A percentile compares a stretch with the other conserved stretches of the same genome.
phyloP scores from a whole-genome alignment of 2,113 vertebrate species.

The Monarcha castaneiventris region DNA sequence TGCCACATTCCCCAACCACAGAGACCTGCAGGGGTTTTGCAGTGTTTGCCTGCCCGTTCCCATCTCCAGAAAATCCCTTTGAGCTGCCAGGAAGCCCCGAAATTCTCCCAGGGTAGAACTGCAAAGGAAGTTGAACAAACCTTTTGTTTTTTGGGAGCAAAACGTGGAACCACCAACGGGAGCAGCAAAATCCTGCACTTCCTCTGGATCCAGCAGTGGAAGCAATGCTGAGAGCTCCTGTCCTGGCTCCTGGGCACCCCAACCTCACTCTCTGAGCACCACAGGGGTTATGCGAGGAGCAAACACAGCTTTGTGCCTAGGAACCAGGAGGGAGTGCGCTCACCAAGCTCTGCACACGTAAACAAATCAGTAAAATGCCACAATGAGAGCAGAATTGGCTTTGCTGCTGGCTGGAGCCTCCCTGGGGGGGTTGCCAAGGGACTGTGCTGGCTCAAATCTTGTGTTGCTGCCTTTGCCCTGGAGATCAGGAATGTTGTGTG shows the following conservation, averaged over 20 bases:
- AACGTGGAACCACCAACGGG: rapidly evolving
- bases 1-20: background rate
- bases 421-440: background rate
- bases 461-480: background rate
- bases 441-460: background rate
- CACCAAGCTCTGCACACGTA: background rate
- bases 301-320: background rate
- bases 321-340: background rate
- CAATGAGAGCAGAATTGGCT: background rate
- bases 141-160: background rate
- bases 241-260: background rate
- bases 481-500: background rate
- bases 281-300: background rate
- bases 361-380: background rate
- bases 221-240: background rate
- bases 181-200: background rate
- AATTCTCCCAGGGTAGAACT: background rate
- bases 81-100: background rate
- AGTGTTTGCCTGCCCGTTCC: background rate
- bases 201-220: background rate
- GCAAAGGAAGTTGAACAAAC: background rate
- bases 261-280: background rate
- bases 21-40: background rate
- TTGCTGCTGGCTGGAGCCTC: background rate
- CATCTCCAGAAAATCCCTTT: background rate